Evolutionary conservation across 2,113 vertebrate genomes (phyloP), one percentile per base, ranked within the genome.

Genomic region (Eulacestoma nigropectus): DNA sequence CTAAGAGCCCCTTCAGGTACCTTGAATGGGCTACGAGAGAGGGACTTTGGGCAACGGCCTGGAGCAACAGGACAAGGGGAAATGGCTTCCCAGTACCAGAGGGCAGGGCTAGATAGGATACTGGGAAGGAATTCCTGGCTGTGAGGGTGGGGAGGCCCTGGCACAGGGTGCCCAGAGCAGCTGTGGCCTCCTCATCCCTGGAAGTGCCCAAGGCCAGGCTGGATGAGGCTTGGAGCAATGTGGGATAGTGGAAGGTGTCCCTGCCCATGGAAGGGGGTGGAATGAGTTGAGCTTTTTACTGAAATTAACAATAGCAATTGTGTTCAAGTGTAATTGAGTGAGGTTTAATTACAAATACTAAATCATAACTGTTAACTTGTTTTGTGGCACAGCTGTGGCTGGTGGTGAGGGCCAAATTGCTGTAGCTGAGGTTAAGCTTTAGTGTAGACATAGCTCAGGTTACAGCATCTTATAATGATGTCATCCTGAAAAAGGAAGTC

Each of bases 401-500:
- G 49, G 49, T 64, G 86, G 60, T 55, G 23, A 78, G 35, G 29
- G 9, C 47, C 63, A 29, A 78, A 47, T 32, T 84, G 30, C 76
- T 52, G 21, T 57, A 27, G 50, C 46, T 74, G 26, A 64, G 62
- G 44, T 89, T 59, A 78, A 82, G 39, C 33, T 59, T 74, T 59
- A 63, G 55, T 63, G 30, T 60, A 76, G 93, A 18, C 65, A 26
- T 27, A 44, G 77, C 44, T 92, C 77, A 68, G 20, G 65, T 91
- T 96, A 68, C 70, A 62, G 70, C 53, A 65, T 89, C 84, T 89
- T 79, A 6, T 0, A 65, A 25, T 81, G 72, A 87, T 78, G 70
- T 93, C 91, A 64, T 65, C 87, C 77, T 83, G 89, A 65, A 91
- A 89, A 94, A 94, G 83, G 81, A 95, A 95, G 60, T 95, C 64